Conservation (phyloP, 1,140 invertebrate genomes). For the Trinorchestia longiramus region DNA sequence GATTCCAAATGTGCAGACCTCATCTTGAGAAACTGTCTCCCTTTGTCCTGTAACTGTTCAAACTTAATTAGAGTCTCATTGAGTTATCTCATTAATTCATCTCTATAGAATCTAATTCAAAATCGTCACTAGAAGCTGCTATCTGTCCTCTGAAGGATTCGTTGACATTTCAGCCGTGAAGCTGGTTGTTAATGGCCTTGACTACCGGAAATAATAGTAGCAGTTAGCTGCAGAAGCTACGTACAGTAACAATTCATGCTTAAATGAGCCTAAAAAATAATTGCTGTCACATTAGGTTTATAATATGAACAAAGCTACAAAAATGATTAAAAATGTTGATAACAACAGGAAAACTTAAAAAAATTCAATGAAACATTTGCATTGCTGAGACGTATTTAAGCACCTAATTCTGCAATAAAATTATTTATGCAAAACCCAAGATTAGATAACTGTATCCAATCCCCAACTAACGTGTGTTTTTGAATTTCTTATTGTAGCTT, state of each 20-base stretch:
- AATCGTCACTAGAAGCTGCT: background rate
- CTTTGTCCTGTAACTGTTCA: background rate
- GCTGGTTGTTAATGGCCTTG: background rate
- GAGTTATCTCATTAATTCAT: background rate
- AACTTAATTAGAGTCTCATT: slow-evolving; percentile 2
- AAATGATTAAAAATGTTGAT: too few species aligned
- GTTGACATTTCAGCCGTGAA: background rate
- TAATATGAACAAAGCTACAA: too few species aligned
- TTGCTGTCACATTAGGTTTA: too few species aligned
- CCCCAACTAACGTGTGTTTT: too few species aligned
- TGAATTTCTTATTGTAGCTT: too few species aligned
- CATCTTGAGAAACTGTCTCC: background rate
- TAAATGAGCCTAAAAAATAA: too few species aligned
- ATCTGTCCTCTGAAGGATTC: background rate
- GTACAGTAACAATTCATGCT: background rate
- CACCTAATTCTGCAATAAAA: too few species aligned
- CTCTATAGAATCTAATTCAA: background rate
- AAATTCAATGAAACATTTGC: too few species aligned
- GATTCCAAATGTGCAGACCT: background rate
- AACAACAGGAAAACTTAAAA: too few species aligned
- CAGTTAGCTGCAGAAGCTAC: background rate
- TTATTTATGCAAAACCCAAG: too few species aligned
- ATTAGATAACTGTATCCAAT: too few species aligned
- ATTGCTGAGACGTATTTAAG: too few species aligned
- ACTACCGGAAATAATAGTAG: background rate